Evolutionary conservation across 1,140 invertebrate species (phyloP), one percentile per base, ranked within the genome.

Genomic region (Solenopsis invicta): DNA sequence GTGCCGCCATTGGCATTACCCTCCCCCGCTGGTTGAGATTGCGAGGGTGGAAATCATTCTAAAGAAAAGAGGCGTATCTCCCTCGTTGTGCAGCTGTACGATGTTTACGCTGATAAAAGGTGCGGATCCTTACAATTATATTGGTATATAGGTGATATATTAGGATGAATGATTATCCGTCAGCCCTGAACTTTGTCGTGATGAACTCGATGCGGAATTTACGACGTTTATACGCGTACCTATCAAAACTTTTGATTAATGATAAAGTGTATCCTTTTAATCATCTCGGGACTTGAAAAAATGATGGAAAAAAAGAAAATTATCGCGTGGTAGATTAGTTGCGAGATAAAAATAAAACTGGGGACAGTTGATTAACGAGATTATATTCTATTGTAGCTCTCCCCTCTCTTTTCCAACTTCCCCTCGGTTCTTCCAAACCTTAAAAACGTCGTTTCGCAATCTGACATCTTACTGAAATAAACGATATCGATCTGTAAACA

Each of bases 21-120:
- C 62, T 21, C 66, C 41, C 9, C 41, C n/a, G 0, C 5, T 41
- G 54, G 76, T 87, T 66, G 74, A 84, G 81, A 89, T 88, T 89
- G 88, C 61, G n/a, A 62, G 52, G 48, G 24, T 37, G 45, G 41
- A 74, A 64, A 54, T 86, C n/a, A 69, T 66, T 29, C 62, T 16
- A 34, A 66, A 66, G 78, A 85, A 89, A 85, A 90, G 76, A 77
- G 76, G 18, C 41, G 21, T 81, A 41, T 76, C 81, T 89, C 59
- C 67, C 61, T 85, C 59, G 34, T 10, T 16, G 21, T 24, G 18
- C 34, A 45, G 37, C 5, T 54, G 78, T 67, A 18, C 56, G n/a
- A 71, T 89, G 71, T 89, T 89, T 89, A 86, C 50, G 76, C 52
- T 10, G 21, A 62, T 50, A 45, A 13, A 16, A 18, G 1, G 9